Conservation (phyloP, 2,888 invertebrate genomes). For the Synanthedon formicaeformis region DNA sequence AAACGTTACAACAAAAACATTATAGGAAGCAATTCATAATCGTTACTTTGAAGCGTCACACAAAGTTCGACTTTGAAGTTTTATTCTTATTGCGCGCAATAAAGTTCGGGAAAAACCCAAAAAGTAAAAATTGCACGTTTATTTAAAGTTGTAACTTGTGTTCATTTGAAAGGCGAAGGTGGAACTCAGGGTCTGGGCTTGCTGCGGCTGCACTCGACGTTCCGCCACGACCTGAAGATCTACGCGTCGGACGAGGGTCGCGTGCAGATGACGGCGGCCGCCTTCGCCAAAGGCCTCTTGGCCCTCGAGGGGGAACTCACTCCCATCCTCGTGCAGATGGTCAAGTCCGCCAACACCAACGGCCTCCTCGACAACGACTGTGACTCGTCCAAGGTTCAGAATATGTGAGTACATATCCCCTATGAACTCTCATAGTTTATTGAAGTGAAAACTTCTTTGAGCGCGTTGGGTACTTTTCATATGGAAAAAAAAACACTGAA, state of each 20-base stretch:
- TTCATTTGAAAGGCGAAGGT: slow-evolving; percentile 77
- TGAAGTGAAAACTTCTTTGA: no score
- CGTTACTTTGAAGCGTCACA: no score
- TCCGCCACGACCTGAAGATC: slow-evolving; percentile 98
- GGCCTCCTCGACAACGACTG: slow-evolving; percentile 98
- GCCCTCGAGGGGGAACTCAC: slow-evolving; percentile 98
- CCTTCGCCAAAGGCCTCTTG: slow-evolving; percentile 97
- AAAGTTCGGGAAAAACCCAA: no score
- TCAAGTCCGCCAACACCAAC: slow-evolving; percentile 99
- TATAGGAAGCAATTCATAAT: no score
- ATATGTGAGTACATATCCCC: slow-evolving; percentile 89
- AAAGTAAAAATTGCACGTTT: no score
- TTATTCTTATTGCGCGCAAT: no score
- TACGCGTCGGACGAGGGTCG: slow-evolving; percentile 99
- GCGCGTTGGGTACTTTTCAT: no score
- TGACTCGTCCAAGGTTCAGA: slow-evolving; percentile 95
- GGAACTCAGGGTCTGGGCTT: slow-evolving; percentile 95
- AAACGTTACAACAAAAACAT: no score
- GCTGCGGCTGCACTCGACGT: slow-evolving; percentile 94
- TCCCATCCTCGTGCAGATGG: slow-evolving; percentile 99
- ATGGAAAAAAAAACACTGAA: no score
- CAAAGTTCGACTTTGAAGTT: no score
- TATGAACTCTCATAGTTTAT: no score
- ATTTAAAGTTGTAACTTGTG: no score
- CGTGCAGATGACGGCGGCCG: slow-evolving; percentile 99